Conservation (phyloP, 2,888 invertebrate genomes). For the Xestobium rufovillosum region DNA sequence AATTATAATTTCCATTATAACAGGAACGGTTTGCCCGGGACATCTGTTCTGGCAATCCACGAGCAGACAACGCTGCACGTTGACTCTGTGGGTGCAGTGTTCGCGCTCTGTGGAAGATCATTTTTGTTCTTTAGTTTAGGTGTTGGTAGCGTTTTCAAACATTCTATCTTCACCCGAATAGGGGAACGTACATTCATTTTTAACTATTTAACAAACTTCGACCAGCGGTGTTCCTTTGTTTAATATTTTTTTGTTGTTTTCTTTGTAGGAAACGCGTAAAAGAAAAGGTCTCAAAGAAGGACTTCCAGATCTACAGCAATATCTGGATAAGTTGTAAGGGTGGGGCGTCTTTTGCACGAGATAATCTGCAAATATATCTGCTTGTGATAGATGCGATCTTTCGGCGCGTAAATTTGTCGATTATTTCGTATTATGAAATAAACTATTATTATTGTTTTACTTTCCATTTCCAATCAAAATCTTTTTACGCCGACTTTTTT, state of each 20-base stretch:
- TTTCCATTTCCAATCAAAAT: constrained; percentile 19
- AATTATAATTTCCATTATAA: not conserved
- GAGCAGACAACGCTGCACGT: constrained; percentile 35
- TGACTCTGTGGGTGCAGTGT: constrained; percentile 26
- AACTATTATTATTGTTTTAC: constrained; percentile 19
- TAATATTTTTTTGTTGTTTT: constrained; percentile 22
- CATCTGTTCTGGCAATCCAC: constrained; percentile 27
- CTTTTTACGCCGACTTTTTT: constrained; percentile 7
- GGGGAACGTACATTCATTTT: constrained; percentile 42
- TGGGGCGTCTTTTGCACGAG: constrained; percentile 9
- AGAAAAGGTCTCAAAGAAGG: constrained; percentile 99
- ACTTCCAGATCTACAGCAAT: constrained; percentile 89
- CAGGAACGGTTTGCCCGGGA: no score
- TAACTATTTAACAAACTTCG: constrained; percentile 9
- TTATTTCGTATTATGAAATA: constrained; percentile 7
- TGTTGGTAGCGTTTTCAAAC: constrained; percentile 27
- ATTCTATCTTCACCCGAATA: constrained; percentile 42
- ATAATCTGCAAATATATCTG: not conserved
- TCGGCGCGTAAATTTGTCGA: not conserved
- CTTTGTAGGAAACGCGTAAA: constrained; percentile 83
- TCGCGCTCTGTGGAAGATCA: constrained; percentile 44
- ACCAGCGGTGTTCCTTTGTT: constrained; percentile 11
- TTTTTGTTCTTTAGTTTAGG: constrained; percentile 43
- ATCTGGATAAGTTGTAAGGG: constrained; percentile 96
- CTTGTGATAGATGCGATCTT: not conserved